Percentiles rank a stretch among this genome's conserved stretches.
phyloP scores from a whole-genome alignment of 2,797 vertebrate species.

The Propithecus perrieri region DNA sequence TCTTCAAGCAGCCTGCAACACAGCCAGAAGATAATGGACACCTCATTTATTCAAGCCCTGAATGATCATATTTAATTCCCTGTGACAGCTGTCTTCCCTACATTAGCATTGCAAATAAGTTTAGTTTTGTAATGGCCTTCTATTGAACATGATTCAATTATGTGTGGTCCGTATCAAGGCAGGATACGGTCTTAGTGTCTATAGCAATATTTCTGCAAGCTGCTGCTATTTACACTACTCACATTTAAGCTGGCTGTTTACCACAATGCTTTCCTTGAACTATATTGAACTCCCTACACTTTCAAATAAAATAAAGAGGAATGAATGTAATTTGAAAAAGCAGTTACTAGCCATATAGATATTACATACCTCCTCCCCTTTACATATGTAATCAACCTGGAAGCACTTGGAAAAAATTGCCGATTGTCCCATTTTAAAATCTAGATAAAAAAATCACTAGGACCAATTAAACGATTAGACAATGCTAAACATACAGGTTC shows the following conservation, averaged over 20 bases:
- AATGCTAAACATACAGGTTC: constrained; percentile 59
- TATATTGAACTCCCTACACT: constrained; percentile 85
- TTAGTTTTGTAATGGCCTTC: constrained; percentile 88
- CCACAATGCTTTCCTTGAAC: constrained; percentile 89
- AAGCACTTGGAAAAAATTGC: constrained; percentile 84
- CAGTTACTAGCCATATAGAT: constrained; percentile 82
- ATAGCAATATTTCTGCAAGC: constrained; percentile 89
- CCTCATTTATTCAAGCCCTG: constrained; percentile 90
- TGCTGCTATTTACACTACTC: constrained; percentile 88
- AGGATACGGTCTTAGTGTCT: constrained; percentile 87
- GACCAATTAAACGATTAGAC: constrained; percentile 79
- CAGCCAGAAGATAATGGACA: constrained; percentile 90
- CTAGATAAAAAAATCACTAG: constrained; percentile 82
- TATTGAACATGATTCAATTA: constrained; percentile 91
- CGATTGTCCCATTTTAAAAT: constrained; percentile 80
- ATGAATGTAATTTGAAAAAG: constrained; percentile 86
- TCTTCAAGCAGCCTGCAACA: constrained; percentile 87
- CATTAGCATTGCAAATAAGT: constrained; percentile 91
- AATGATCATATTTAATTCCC: constrained; percentile 91
- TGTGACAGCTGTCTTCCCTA: constrained; percentile 88
- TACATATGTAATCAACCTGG: constrained; percentile 82
- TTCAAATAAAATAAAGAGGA: constrained; percentile 86
- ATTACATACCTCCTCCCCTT: constrained; percentile 79
- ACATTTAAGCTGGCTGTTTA: constrained; percentile 88
- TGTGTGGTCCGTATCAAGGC: constrained; percentile 85